Evolutionary conservation across 2,797 vertebrate genomes (phyloP).

Genomic region (Aplochiton taeniatus): DNA sequence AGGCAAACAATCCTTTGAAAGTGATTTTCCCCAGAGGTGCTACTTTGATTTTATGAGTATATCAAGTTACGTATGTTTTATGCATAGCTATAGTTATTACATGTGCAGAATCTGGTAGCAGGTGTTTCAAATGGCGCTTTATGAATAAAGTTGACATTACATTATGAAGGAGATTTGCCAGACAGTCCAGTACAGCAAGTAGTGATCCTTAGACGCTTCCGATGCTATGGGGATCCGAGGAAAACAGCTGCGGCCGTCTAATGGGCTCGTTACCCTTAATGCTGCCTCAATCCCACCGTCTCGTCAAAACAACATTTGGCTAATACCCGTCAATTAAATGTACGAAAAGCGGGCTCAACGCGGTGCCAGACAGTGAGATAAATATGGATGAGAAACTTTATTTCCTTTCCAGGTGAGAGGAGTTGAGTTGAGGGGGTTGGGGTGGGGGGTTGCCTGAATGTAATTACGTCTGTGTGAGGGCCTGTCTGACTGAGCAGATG

Average conservation of each 20-base stretch:
- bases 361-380: conserved; percentile 27
- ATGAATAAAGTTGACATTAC: too few species aligned
- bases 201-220: conserved; percentile 7
- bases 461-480: conserved; percentile 39
- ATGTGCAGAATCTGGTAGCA: too few species aligned
- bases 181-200: too few species aligned
- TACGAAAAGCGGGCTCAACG: conserved; percentile 6
- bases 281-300: conserved; percentile 36
- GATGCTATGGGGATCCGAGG: too few species aligned
- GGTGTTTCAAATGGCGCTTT: too few species aligned
- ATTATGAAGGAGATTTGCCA: too few species aligned
- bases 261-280: conserved; percentile 53
- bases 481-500: conserved; percentile 45
- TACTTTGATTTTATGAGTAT: too few species aligned
- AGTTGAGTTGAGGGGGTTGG: not conserved
- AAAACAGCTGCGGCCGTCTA: conserved; percentile 45
- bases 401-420: conserved; percentile 13
- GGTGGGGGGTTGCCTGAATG: conserved; percentile 1
- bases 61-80: too few species aligned
- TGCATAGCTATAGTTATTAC: too few species aligned
- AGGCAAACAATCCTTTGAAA: too few species aligned
- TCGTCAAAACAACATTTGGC: conserved; percentile 51
- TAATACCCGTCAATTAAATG: conserved; percentile 46
- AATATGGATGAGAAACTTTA: conserved; percentile 17
- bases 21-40: too few species aligned